Conservation (phyloP, 2,113 vertebrate genomes). For the Ptilonorhynchus violaceus region DNA sequence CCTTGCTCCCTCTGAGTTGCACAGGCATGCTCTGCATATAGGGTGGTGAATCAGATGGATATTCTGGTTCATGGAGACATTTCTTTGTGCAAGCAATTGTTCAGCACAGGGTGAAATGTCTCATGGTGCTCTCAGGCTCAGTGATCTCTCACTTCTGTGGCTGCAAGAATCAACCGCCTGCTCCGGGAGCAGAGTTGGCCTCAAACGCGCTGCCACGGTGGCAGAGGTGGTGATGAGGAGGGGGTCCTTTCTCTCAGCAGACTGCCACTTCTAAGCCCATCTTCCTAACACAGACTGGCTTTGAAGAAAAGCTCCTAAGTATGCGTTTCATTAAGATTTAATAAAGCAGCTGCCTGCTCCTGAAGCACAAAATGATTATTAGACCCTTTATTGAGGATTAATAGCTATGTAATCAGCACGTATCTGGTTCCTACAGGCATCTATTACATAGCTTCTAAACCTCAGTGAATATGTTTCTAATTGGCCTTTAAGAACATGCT, state of each 20-base stretch:
- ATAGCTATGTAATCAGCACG: slow-evolving; percentile 64
- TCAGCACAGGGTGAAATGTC: not conserved
- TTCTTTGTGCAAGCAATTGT: rapidly evolving
- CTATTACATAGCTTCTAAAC: slow-evolving; percentile 67
- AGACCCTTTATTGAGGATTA: slow-evolving; percentile 69
- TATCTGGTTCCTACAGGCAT: slow-evolving; percentile 67
- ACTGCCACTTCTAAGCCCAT: slow-evolving; percentile 33
- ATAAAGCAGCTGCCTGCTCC: slow-evolving; percentile 55
- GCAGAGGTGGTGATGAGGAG: not conserved
- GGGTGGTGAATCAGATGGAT: not conserved
- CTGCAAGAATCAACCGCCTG: not conserved
- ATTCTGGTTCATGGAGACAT: not conserved
- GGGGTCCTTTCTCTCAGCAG: slow-evolving; percentile 23
- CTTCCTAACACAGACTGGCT: not conserved
- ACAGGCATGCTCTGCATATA: not conserved
- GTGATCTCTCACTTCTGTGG: not conserved
- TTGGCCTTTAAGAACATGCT: slow-evolving; percentile 68
- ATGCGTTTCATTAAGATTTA: slow-evolving; percentile 68
- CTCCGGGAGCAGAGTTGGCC: rapidly evolving
- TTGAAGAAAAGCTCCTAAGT: slow-evolving; percentile 55
- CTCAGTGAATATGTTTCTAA: slow-evolving; percentile 70
- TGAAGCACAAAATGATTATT: slow-evolving; percentile 63
- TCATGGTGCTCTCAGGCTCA: rapidly evolving
- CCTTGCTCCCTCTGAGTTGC: not conserved
- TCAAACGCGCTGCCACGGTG: rapidly evolving